phyloP scores from a whole-genome alignment of 1,140 invertebrate genomes.

The Drosophila mauritiana region DNA sequence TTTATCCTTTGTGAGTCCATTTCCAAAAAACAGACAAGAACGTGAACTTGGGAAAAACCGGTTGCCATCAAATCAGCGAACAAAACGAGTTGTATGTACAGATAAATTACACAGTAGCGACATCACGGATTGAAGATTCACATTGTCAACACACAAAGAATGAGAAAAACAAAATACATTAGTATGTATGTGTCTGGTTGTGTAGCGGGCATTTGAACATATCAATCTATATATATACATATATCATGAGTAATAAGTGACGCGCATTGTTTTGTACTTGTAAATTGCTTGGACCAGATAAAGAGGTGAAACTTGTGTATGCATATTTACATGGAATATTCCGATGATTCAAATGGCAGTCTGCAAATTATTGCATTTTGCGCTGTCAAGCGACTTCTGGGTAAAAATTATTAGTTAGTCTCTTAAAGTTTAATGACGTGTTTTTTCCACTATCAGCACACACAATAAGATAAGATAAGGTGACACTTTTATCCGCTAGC shows the following conservation, averaged over 20 bases:
- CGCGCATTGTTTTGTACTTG: slow-evolving; percentile 60
- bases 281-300: slow-evolving; percentile 66
- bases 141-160: slow-evolving; percentile 45
- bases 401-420: not conserved
- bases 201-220: slow-evolving; percentile 3
- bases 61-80: slow-evolving; percentile 41
- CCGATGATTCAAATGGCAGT: slow-evolving; percentile 25
- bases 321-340: slow-evolving; percentile 70
- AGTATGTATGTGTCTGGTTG: not conserved
- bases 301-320: slow-evolving; percentile 19
- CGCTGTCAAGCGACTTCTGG: slow-evolving; percentile 7
- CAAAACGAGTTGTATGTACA: slow-evolving; percentile 26
- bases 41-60: slow-evolving; percentile 5
- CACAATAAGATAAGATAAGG: slow-evolving; percentile 21
- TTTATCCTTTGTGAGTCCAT: too few relatives aligned
- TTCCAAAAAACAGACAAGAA: slow-evolving; percentile 9
- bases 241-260: slow-evolving; percentile 23
- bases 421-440: not conserved
- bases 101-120: slow-evolving; percentile 31
- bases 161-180: slow-evolving; percentile 19
- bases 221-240: slow-evolving; percentile 14
- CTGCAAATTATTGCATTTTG: slow-evolving; percentile 15
- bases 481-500: slow-evolving; percentile 23
- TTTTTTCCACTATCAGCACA: slow-evolving; percentile 20
- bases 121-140: slow-evolving; percentile 44